phyloP scores from a whole-genome alignment of 2,797 vertebrate genomes.

The Oreochromis grahami region DNA sequence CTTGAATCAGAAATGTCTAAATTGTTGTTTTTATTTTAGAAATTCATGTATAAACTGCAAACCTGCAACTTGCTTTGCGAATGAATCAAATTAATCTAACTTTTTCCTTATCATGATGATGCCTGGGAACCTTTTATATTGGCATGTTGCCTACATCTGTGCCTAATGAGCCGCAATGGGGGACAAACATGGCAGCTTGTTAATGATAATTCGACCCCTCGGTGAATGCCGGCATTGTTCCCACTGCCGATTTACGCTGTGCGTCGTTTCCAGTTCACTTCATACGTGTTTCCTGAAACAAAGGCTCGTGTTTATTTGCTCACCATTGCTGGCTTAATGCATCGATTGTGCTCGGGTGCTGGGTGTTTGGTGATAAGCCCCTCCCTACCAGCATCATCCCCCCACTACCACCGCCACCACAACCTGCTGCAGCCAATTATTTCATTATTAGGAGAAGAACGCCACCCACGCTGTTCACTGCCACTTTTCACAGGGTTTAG shows the following conservation, averaged over 20 bases:
- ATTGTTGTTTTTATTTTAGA: neutral
- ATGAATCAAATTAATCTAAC: neutral
- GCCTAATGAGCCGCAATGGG: neutral
- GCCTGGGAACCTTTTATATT: neutral
- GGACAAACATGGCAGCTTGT: neutral
- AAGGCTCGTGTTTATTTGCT: slow-evolving; percentile 24
- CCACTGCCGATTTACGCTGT: slow-evolving; percentile 36
- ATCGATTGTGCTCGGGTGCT: slow-evolving; percentile 34
- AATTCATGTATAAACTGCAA: neutral
- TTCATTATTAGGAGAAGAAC: slow-evolving; percentile 33
- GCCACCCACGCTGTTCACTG: neutral
- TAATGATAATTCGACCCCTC: neutral
- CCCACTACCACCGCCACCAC: neutral
- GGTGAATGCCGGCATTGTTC: slow-evolving; percentile 63
- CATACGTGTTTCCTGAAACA: slow-evolving; percentile 44
- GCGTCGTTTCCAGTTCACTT: slow-evolving; percentile 68
- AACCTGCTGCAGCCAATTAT: slow-evolving; percentile 47
- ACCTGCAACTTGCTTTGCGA: neutral
- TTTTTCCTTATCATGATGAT: neutral
- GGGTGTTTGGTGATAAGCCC: slow-evolving; percentile 8
- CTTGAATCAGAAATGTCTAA: neutral
- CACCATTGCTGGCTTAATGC: neutral
- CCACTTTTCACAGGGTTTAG: neutral
- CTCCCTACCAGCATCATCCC: neutral
- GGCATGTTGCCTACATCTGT: neutral